A percentile compares a stretch with the other conserved stretches of the same genome.
These are phyloP conservation scores for Coluber constrictor DNA, from an alignment of 2,797 vertebrate species.

Conservation along the genomic window DNA sequence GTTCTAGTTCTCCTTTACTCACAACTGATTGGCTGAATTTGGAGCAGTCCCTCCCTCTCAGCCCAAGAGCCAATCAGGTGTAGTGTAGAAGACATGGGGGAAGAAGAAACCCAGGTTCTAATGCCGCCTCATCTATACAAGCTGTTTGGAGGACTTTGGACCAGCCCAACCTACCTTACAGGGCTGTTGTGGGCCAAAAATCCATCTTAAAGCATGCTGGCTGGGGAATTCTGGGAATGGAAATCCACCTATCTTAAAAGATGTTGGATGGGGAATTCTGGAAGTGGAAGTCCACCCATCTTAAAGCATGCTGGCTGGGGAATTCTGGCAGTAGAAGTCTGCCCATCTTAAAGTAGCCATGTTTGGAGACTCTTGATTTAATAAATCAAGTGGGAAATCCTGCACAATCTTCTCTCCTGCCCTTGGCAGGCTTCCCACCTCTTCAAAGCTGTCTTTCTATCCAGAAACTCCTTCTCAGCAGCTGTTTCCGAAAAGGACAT, in stretches of 20 bases:
- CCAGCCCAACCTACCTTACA: neutral
- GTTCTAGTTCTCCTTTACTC: neutral
- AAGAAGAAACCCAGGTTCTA: neutral
- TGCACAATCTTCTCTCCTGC: neutral
- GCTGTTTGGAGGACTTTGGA: neutral
- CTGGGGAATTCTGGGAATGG: neutral
- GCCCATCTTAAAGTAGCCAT: neutral
- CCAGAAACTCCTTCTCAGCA: neutral
- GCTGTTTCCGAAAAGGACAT: neutral
- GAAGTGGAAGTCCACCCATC: too few relatives aligned
- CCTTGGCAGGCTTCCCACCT: neutral
- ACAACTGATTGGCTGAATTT: neutral
- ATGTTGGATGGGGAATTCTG: too few relatives aligned
- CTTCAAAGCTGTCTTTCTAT: neutral
- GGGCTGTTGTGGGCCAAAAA: neutral
- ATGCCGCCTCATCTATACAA: neutral
- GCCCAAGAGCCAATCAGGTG: neutral
- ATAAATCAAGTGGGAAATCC: neutral
- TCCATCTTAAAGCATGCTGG: neutral
- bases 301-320: neutral
- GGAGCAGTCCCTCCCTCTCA: neutral
- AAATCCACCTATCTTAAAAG: neutral
- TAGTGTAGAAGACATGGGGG: neutral
- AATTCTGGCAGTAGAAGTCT: neutral
- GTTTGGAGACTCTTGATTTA: neutral